Conservation (phyloP, 2,113 vertebrate genomes). For the Balaeniceps rex region DNA sequence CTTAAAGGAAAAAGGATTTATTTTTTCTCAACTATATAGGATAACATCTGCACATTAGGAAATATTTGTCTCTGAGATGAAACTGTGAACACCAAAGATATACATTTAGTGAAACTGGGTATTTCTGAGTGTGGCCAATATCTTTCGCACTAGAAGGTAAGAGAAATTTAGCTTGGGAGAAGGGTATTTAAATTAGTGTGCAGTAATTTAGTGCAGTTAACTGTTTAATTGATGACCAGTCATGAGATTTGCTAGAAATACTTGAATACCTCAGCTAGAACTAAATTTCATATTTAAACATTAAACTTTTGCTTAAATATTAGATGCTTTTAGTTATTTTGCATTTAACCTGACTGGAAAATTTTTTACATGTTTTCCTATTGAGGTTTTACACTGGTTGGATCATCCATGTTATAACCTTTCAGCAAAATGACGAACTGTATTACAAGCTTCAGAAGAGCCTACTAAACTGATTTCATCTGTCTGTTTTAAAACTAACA, state of each 20-base stretch:
- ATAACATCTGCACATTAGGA: neutral
- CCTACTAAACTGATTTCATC: neutral
- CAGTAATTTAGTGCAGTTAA: neutral
- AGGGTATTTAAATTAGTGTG: neutral
- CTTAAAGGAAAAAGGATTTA: constrained; percentile 23
- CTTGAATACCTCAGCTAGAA: neutral
- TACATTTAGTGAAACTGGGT: neutral
- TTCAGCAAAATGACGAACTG: neutral
- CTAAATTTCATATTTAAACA: neutral
- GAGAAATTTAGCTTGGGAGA: neutral
- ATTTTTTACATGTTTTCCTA: neutral
- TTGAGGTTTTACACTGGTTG: neutral
- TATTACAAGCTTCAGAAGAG: neutral
- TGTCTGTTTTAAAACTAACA: neutral
- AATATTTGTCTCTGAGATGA: neutral
- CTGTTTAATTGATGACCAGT: neutral
- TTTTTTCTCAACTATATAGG: neutral
- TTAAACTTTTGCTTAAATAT: neutral
- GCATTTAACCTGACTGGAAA: neutral
- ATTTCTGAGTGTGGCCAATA: neutral
- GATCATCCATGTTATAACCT: neutral
- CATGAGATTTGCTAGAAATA: neutral
- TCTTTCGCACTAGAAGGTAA: neutral
- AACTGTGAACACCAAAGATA: neutral
- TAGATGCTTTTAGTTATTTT: neutral